phyloP scores from a whole-genome alignment of 1,140 invertebrate species.

The Lasaia peninsularis region DNA sequence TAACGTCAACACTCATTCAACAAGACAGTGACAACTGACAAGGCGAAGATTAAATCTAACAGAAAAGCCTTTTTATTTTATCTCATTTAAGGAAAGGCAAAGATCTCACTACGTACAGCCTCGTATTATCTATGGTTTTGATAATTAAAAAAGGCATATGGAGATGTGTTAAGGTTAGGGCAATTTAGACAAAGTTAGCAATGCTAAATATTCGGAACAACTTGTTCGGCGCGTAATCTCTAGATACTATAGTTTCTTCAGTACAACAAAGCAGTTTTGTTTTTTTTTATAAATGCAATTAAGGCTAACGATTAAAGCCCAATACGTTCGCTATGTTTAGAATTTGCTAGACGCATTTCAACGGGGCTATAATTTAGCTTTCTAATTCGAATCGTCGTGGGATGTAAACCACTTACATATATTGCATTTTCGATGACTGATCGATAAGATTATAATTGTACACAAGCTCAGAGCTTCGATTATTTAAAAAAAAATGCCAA shows the following conservation, averaged over 20 bases:
- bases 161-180: too few species aligned
- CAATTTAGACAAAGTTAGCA: too few species aligned
- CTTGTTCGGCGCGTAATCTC: too few species aligned
- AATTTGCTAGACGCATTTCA: constrained; percentile 41
- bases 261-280: background rate
- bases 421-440: constrained; percentile 36
- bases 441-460: constrained; percentile 46
- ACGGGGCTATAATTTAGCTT: constrained; percentile 50
- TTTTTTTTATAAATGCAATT: constrained; percentile 59
- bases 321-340: constrained; percentile 20
- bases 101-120: too few species aligned
- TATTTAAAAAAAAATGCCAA: constrained; percentile 22
- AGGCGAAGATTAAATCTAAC: constrained; percentile 13
- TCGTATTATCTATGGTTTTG: too few species aligned
- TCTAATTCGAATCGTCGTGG: constrained; percentile 54
- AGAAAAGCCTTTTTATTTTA: too few species aligned
- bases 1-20: constrained; percentile 52
- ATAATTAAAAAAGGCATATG: too few species aligned
- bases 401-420: constrained; percentile 30
- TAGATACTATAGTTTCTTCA: background rate
- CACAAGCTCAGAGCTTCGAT: constrained; percentile 39
- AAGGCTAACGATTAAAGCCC: constrained; percentile 52
- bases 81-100: too few species aligned
- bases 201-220: too few species aligned
- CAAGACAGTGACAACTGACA: constrained; percentile 16